Evolutionary conservation across 2,113 vertebrate genomes (phyloP).

Genomic region (Labrus mixtus): DNA sequence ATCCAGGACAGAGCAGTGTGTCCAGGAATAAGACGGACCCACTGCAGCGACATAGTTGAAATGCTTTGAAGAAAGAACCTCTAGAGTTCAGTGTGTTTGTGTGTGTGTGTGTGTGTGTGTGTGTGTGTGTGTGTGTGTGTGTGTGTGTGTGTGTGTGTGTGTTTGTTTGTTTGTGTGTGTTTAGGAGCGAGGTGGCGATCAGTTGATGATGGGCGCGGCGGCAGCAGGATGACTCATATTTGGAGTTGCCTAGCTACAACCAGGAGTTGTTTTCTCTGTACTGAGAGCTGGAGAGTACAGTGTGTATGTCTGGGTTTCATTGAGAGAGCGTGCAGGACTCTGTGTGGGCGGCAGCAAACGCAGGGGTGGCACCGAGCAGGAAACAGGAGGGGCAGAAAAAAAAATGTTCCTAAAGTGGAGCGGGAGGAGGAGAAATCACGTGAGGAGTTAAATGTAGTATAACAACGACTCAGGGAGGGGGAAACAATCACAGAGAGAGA

Average conservation of each 20-base stretch:
- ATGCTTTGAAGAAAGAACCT: slow-evolving; percentile 15
- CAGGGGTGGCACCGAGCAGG: slow-evolving; percentile 58
- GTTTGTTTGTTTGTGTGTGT: neutral
- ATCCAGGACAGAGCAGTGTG: neutral
- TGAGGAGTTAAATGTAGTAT: slow-evolving; percentile 62
- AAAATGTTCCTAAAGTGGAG: slow-evolving; percentile 45
- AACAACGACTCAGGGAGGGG: slow-evolving; percentile 26
- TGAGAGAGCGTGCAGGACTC: slow-evolving; percentile 61
- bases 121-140: neutral
- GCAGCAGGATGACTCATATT: slow-evolving; percentile 82
- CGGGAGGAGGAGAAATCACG: slow-evolving; percentile 45
- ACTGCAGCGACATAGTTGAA: neutral
- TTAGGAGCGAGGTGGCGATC: slow-evolving; percentile 22
- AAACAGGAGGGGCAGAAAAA: slow-evolving; percentile 61
- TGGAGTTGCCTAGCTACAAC: slow-evolving; percentile 83
- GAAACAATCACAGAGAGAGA: neutral
- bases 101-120: neutral
- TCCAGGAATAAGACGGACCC: neutral
- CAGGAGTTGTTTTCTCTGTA: slow-evolving; percentile 81
- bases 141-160: neutral
- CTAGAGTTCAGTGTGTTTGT: neutral
- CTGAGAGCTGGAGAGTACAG: slow-evolving; percentile 52
- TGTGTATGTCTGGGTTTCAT: slow-evolving; percentile 79
- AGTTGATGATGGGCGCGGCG: slow-evolving; percentile 79
- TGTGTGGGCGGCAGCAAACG: slow-evolving; percentile 51